A percentile compares a stretch with the other conserved stretches of the same genome.
Evolutionary conservation across 1,140 invertebrate genomes (phyloP).

Genomic region (Uloborus diversus): DNA sequence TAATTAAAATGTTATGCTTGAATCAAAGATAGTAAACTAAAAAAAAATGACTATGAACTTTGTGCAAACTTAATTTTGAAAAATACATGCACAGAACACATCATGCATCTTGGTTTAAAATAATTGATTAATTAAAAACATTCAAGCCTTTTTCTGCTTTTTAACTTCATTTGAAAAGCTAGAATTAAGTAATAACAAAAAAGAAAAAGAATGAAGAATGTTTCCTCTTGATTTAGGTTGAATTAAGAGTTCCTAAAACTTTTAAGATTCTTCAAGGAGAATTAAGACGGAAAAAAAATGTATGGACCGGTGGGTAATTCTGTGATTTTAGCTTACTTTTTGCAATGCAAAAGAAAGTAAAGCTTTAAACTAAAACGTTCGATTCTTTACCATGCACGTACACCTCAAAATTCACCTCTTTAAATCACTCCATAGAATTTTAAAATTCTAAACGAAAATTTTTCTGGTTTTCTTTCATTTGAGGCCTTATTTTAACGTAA

Average conservation of each 20-base stretch:
- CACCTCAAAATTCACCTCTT: constrained; percentile 8
- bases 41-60: too few species aligned
- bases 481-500: constrained; percentile 41
- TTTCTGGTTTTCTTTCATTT: constrained; percentile 32
- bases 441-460: constrained; percentile 52
- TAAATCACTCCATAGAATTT: constrained; percentile 45
- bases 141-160: too few species aligned
- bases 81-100: too few species aligned
- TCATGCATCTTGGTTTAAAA: too few species aligned
- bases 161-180: too few species aligned
- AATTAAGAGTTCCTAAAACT: constrained; percentile 44
- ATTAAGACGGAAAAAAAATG: constrained; percentile 22
- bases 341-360: constrained; percentile 10
- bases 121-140: too few species aligned
- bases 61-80: too few species aligned
- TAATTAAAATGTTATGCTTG: too few species aligned
- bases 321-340: constrained; percentile 30
- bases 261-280: constrained; percentile 19
- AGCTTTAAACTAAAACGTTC: constrained; percentile 43
- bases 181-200: too few species aligned
- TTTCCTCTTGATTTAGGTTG: constrained; percentile 15
- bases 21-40: too few species aligned
- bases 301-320: background rate
- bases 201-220: too few species aligned
- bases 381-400: constrained; percentile 44